phyloP scores from a whole-genome alignment of 2,113 vertebrate genomes.

The Parus major region DNA sequence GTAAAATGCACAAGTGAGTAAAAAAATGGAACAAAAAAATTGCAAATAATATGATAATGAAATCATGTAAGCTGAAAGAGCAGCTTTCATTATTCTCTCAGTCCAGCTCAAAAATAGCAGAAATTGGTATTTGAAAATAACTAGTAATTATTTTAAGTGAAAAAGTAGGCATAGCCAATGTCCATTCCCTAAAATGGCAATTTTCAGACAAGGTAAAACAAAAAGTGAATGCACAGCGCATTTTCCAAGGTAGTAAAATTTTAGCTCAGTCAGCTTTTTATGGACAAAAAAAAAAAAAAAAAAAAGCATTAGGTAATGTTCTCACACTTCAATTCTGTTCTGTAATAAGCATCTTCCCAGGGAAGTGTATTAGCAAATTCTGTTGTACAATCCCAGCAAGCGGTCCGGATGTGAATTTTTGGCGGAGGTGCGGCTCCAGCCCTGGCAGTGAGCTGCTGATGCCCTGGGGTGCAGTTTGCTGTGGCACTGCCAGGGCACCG shows the following conservation, averaged over 20 bases:
- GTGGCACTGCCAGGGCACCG: not conserved
- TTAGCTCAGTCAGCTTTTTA: not conserved
- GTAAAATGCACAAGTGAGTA: not conserved
- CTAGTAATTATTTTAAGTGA: not conserved
- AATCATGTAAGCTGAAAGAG: not conserved
- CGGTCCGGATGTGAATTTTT: not conserved
- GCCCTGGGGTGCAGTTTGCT: constrained; percentile 6
- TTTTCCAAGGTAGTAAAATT: constrained; percentile 1
- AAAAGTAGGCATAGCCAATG: not conserved
- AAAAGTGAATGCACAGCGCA: not conserved
- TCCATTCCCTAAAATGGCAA: not conserved
- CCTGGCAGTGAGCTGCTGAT: not conserved
- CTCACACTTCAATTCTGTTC: not conserved
- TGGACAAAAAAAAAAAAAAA: not conserved
- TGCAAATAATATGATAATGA: not conserved
- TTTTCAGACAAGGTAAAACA: not conserved
- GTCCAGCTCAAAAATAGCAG: not conserved
- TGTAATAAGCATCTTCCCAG: not conserved
- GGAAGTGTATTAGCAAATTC: not conserved
- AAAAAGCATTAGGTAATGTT: not conserved
- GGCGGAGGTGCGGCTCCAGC: not conserved
- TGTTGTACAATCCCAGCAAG: not conserved
- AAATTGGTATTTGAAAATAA: not conserved
- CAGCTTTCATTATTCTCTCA: not conserved
- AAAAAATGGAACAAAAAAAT: not conserved